phyloP scores from a whole-genome alignment of 2,888 invertebrate species.

The Acanthosepion esculentum region DNA sequence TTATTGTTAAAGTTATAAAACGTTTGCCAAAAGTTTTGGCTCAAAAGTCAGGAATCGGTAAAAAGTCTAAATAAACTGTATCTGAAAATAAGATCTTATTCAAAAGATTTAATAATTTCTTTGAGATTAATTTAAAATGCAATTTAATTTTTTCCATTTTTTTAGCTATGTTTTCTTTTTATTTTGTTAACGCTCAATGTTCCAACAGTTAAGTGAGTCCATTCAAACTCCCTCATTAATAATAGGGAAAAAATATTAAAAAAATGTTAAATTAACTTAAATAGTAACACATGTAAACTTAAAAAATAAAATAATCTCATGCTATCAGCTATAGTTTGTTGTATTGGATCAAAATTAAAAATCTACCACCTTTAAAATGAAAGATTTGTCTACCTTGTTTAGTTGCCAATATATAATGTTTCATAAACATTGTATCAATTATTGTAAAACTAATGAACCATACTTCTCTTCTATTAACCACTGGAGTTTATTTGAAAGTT shows the following conservation, averaged over 20 bases:
- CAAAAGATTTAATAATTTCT: too few relatives aligned
- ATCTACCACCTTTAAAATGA: background rate
- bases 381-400: background rate
- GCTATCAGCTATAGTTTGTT: background rate
- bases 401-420: background rate
- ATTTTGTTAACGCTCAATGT: background rate
- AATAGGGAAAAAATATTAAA: background rate
- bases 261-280: background rate
- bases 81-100: too few relatives aligned
- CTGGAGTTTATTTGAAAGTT: background rate
- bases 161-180: background rate
- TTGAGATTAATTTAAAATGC: too few relatives aligned
- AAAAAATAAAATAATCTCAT: background rate
- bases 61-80: too few relatives aligned
- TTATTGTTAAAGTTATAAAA: too few relatives aligned
- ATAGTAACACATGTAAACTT: background rate
- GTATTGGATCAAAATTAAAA: background rate
- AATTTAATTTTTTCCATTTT: background rate
- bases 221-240: background rate
- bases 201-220: background rate
- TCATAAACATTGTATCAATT: background rate
- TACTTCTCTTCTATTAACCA: background rate
- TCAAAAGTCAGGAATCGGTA: too few relatives aligned
- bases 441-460: background rate
- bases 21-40: too few relatives aligned